These are phyloP conservation scores for Pantelozetes paolii DNA, from an alignment of 2,888 invertebrate genomes.

Conservation along the genomic window DNA sequence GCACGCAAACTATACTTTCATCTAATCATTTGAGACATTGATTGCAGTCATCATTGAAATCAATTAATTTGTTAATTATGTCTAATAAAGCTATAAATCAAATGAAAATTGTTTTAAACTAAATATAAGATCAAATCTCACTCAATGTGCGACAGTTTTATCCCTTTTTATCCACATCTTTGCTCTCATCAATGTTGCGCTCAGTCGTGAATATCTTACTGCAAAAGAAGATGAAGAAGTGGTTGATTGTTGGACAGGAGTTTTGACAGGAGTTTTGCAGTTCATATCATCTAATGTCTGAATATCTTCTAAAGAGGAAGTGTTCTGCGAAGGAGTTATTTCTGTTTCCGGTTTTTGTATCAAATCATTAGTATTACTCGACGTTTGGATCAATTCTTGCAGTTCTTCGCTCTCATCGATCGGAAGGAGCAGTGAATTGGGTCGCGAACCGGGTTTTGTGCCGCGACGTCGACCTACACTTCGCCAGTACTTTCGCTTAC, in stretches of 20 bases:
- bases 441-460: slow-evolving; percentile 16
- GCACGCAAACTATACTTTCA: slow-evolving; percentile 30
- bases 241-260: not conserved
- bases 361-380: slow-evolving; percentile 5
- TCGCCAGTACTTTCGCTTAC: slow-evolving; percentile 39
- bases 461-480: slow-evolving; percentile 35
- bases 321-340: not conserved
- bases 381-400: slow-evolving; percentile 30
- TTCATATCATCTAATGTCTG: not conserved
- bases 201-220: slow-evolving; percentile 9
- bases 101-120: not conserved
- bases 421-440: slow-evolving; percentile 36
- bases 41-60: not conserved
- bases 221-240: not conserved
- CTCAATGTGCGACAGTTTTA: slow-evolving; percentile 19
- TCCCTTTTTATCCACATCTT: slow-evolving; percentile 27
- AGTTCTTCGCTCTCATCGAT: slow-evolving; percentile 40
- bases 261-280: not conserved
- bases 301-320: not conserved
- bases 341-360: not conserved
- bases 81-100: not conserved
- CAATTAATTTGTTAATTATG: not conserved
- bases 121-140: not conserved
- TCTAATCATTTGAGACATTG: not conserved
- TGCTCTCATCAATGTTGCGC: slow-evolving; percentile 9